These are phyloP conservation scores for Hiodon tergisus DNA, from an alignment of 2,113 vertebrate species.

Conservation along the genomic window DNA sequence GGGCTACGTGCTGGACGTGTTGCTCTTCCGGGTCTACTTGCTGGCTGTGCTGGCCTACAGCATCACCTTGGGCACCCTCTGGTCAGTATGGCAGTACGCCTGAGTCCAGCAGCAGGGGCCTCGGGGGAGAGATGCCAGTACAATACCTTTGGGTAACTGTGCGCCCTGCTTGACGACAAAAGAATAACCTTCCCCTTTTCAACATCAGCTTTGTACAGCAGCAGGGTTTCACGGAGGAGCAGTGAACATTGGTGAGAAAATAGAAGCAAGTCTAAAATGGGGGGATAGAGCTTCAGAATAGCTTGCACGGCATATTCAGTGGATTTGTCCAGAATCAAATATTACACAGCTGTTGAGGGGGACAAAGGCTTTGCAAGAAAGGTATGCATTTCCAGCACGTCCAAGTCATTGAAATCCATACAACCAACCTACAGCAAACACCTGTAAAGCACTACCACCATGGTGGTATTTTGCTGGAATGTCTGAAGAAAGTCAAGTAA, in stretches of 20 bases:
- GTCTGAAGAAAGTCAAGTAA: no score
- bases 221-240: neutral
- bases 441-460: no score
- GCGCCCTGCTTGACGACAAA: neutral
- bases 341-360: no score
- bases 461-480: no score
- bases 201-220: neutral
- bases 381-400: no score
- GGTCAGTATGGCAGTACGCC: conserved; percentile 85
- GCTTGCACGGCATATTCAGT: no score
- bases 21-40: conserved; percentile 88
- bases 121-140: neutral
- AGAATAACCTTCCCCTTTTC: neutral
- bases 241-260: neutral
- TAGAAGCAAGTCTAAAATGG: neutral
- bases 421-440: no score
- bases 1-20: conserved; percentile 81
- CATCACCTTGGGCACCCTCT: conserved; percentile 79
- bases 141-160: neutral
- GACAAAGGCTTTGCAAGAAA: no score
- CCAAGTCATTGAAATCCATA: no score
- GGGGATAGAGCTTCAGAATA: neutral
- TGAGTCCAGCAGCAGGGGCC: conserved; percentile 47
- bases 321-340: no score
- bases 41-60: conserved; percentile 77